Percentiles rank a stretch among this genome's conserved stretches.
These are phyloP conservation scores for Pelagia noctiluca DNA, from an alignment of 30 jellyfish, hydroid and myxozoan species.

Conservation along the genomic window DNA sequence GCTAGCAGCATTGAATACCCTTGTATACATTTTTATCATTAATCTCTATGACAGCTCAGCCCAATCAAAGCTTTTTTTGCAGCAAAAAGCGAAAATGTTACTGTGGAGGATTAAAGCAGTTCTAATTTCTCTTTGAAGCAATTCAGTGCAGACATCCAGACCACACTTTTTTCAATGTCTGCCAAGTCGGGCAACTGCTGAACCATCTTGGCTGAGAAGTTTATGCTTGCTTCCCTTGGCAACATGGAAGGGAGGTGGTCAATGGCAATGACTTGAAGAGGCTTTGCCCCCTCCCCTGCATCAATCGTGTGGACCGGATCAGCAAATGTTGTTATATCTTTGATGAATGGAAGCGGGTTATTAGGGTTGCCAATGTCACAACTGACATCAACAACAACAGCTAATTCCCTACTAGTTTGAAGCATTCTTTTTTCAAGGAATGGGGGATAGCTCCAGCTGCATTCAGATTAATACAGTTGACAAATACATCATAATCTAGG, in stretches of 20 bases:
- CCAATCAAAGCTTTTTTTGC: too few relatives aligned
- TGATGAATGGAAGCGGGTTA: constrained; percentile 68
- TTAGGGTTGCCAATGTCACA: constrained; percentile 79
- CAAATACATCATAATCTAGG: constrained; percentile 68
- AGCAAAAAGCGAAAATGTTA: too few relatives aligned
- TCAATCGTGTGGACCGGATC: constrained; percentile 49
- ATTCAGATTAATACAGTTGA: constrained; percentile 49
- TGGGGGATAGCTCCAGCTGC: constrained; percentile 50
- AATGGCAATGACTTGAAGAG: constrained; percentile 59
- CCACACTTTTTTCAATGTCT: constrained; percentile 58
- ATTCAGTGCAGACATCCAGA: constrained; percentile 62
- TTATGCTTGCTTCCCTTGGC: constrained; percentile 69
- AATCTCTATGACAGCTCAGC: too few relatives aligned
- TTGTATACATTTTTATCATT: too few relatives aligned
- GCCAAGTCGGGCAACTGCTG: constrained; percentile 48
- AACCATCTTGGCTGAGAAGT: constrained; percentile 52
- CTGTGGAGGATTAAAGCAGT: background rate
- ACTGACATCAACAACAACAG: constrained; percentile 82
- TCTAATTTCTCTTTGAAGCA: constrained; percentile 44
- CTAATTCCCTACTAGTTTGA: constrained; percentile 22
- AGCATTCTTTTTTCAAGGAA: constrained; percentile 48
- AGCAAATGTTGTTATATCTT: constrained; percentile 57
- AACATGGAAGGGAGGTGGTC: constrained; percentile 80
- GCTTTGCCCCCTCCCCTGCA: constrained; percentile 40
- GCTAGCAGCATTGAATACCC: too few relatives aligned